Conservation (phyloP, 37 sponge, comb jelly and placozoan species). For the Amphimedon queenslandica region DNA sequence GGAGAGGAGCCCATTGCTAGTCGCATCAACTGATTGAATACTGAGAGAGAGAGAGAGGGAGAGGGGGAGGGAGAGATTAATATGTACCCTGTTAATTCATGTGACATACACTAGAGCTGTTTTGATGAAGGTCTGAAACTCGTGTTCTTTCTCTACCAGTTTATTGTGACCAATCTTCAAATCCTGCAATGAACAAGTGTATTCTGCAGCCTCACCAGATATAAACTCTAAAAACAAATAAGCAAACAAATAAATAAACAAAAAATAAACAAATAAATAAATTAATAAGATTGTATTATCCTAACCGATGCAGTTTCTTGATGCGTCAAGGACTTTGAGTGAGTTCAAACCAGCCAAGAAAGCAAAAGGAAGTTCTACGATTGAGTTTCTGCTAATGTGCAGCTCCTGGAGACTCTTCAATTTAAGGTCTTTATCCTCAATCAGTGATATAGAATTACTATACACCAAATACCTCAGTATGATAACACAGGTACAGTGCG, state of each 20-base stretch:
- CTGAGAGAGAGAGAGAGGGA: slow-evolving; percentile 11
- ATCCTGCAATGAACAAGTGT: slow-evolving; percentile 37
- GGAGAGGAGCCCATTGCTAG: slow-evolving; percentile 52
- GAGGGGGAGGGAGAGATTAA: too few species aligned
- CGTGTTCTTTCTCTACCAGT: slow-evolving; percentile 28
- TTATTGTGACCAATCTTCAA: slow-evolving; percentile 51
- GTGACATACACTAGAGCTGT: slow-evolving; percentile 48
- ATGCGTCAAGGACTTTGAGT: slow-evolving; percentile 44
- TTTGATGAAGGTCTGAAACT: slow-evolving; percentile 55
- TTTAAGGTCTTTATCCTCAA: slow-evolving; percentile 13
- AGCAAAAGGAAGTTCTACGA: slow-evolving; percentile 20
- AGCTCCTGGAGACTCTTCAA: slow-evolving; percentile 39
- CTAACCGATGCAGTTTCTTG: slow-evolving; percentile 60
- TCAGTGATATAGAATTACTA: slow-evolving; percentile 41
- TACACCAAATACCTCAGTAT: background rate
- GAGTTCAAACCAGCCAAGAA: slow-evolving; percentile 39
- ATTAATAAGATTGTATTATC: background rate
- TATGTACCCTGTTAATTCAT: too few species aligned
- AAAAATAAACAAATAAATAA: too few species aligned
- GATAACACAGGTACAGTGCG: background rate
- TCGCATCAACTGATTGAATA: slow-evolving; percentile 49
- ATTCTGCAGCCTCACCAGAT: slow-evolving; percentile 36
- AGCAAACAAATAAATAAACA: too few species aligned
- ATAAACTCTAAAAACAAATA: background rate
- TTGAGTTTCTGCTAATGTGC: slow-evolving; percentile 36